Evolutionary conservation across 2,888 invertebrate species (phyloP).

Genomic region (Parochlus steinenii): DNA sequence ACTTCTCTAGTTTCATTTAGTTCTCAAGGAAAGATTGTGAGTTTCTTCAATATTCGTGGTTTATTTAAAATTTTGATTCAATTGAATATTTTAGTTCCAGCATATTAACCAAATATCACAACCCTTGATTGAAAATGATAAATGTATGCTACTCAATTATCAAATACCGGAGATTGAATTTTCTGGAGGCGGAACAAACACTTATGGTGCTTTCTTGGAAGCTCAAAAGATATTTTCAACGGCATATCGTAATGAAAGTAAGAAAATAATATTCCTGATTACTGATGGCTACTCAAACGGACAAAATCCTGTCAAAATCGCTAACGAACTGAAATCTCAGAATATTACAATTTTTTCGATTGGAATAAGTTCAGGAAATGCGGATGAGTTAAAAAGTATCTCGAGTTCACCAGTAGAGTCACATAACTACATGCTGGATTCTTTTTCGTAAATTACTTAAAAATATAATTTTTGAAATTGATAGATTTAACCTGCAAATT

Average conservation of each 20-base stretch:
- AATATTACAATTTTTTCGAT: conserved; percentile 37
- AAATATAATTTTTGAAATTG: no score
- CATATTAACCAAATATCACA: conserved; percentile 44
- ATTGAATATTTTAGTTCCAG: conserved; percentile 20
- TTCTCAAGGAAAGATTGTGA: conserved; percentile 37
- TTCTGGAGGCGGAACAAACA: conserved; percentile 50
- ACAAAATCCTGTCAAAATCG: conserved; percentile 44
- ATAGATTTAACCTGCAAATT: no score
- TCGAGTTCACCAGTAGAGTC: conserved; percentile 43
- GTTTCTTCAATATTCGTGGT: conserved; percentile 13
- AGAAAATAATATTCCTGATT: conserved; percentile 46
- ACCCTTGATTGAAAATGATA: conserved; percentile 36
- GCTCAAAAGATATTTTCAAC: conserved; percentile 37
- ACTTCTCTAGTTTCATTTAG: conserved; percentile 49
- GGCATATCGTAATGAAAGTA: conserved; percentile 28
- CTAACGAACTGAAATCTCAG: conserved; percentile 35
- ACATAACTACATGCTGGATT: conserved; percentile 46
- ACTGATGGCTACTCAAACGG: conserved; percentile 58
- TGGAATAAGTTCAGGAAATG: conserved; percentile 36
- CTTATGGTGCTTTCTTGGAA: conserved; percentile 45
- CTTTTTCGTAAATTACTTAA: conserved; percentile 48
- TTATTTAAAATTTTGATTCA: conserved; percentile 1
- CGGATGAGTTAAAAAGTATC: conserved; percentile 41
- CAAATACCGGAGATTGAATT: conserved; percentile 42
- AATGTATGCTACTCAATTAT: conserved; percentile 43